Percentiles rank a stretch among this genome's conserved stretches.
Evolutionary conservation across 2,797 vertebrate genomes (phyloP).

Genomic region (Cyprinella venusta): DNA sequence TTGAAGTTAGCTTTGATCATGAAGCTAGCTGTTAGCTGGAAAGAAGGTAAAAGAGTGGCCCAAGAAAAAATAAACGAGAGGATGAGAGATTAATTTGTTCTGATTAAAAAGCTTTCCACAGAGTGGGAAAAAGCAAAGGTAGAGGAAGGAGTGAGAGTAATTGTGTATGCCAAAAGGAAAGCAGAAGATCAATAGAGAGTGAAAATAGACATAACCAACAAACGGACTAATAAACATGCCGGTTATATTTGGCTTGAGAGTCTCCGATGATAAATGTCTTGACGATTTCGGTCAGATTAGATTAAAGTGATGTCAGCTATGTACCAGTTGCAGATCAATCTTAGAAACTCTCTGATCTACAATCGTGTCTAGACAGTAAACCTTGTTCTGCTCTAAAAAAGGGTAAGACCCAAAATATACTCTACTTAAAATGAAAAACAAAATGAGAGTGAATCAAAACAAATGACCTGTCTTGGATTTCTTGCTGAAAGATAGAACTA

Average conservation of each 20-base stretch:
- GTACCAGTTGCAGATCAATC: conserved; percentile 23
- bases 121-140: conserved; percentile 55
- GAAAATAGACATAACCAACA: neutral
- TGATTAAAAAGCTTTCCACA: conserved; percentile 74
- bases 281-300: conserved; percentile 36
- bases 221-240: conserved; percentile 23
- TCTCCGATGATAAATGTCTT: conserved; percentile 29
- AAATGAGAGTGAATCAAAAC: neutral
- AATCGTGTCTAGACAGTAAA: neutral
- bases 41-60: conserved; percentile 45
- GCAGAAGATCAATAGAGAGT: conserved; percentile 20
- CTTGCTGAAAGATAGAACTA: conserved; percentile 31
- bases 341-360: conserved; percentile 11
- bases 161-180: neutral
- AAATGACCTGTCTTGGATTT: conserved; percentile 30
- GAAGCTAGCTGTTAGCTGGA: conserved; percentile 9
- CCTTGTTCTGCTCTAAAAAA: neutral
- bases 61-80: conserved; percentile 69
- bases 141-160: neutral
- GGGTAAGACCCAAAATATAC: neutral
- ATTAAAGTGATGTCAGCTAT: conserved; percentile 50
- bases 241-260: neutral
- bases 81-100: conserved; percentile 70
- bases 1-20: conserved; percentile 48
- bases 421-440: neutral